Conservation (phyloP, 2,113 vertebrate genomes). For the Mus musculus region DNA sequence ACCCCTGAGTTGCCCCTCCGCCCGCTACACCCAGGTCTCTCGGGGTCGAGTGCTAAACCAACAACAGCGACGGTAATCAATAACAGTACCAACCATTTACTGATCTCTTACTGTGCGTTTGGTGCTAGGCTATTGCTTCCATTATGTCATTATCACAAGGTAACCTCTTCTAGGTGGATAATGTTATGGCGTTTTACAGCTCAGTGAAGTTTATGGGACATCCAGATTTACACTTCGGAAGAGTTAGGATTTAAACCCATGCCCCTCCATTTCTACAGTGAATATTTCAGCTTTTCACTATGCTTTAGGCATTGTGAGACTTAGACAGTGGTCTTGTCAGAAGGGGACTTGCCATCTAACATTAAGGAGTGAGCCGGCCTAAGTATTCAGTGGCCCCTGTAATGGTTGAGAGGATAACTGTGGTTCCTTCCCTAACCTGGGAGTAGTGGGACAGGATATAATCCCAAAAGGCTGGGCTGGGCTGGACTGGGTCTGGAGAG, state of each 20-base stretch:
- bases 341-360: neutral
- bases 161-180: neutral
- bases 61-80: neutral
- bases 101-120: neutral
- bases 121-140: neutral
- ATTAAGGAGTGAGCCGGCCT: neutral
- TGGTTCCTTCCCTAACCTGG: neutral
- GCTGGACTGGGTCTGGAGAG: neutral
- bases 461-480: neutral
- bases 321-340: neutral
- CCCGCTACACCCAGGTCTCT: neutral
- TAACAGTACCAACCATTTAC: neutral
- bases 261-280: neutral
- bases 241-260: conserved; percentile 3
- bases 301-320: neutral
- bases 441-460: neutral
- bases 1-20: neutral
- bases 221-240: neutral
- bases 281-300: neutral
- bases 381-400: neutral
- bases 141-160: neutral
- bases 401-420: neutral
- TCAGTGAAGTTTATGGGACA: neutral
- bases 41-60: neutral
- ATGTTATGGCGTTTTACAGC: neutral